Conservation (phyloP, 2,113 vertebrate species). For the Sorex fumeus region DNA sequence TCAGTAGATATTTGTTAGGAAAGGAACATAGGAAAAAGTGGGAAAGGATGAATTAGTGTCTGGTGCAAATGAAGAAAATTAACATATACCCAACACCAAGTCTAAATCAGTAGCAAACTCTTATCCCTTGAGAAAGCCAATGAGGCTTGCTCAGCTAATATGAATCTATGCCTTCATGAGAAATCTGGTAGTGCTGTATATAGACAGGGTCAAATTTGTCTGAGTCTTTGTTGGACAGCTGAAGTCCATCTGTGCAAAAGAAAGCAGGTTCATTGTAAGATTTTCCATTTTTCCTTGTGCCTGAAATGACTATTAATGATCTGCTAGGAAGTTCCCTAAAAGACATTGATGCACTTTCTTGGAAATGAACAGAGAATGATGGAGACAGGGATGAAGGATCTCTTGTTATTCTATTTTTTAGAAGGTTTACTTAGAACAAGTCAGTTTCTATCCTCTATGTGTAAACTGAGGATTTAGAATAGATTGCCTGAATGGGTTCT, state of each 20-base stretch:
- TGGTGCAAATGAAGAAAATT: not conserved
- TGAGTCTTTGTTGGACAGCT: conserved; percentile 24
- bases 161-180: not conserved
- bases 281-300: conserved; percentile 54
- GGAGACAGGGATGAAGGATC: not conserved
- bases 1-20: conserved; percentile 7
- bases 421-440: not conserved
- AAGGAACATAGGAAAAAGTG: not conserved
- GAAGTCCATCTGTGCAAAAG: conserved; percentile 49
- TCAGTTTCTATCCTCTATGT: not conserved
- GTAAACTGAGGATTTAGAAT: not conserved
- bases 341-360: conserved; percentile 38
- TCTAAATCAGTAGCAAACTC: conserved; percentile 4
- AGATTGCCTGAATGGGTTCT: not conserved
- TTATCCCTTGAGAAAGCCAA: conserved; percentile 18
- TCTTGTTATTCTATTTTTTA: not conserved
- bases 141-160: not conserved
- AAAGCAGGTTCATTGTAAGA: conserved; percentile 30
- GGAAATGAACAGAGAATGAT: not conserved
- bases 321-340: conserved; percentile 79
- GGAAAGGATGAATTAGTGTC: conserved; percentile 1
- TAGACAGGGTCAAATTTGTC: not conserved
- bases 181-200: conserved; percentile 21
- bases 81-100: not conserved
- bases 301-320: conserved; percentile 53